These are phyloP conservation scores for Myopa tessellatipennis DNA, from an alignment of 2,888 invertebrate species.

Conservation along the genomic window DNA sequence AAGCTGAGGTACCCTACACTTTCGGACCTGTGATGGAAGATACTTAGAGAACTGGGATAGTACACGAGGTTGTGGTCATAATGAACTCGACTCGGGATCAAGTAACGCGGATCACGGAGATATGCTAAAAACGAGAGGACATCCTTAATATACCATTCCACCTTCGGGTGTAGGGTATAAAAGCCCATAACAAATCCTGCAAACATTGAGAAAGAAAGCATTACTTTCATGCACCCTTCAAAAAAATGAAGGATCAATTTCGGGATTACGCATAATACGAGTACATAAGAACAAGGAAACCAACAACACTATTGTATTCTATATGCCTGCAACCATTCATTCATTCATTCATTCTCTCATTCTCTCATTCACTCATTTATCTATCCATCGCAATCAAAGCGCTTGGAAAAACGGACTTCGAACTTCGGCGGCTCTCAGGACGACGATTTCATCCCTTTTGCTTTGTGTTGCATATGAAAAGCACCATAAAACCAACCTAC, in stretches of 20 bases:
- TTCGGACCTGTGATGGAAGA: too few species aligned
- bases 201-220: constrained; percentile 2
- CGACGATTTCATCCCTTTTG: background rate
- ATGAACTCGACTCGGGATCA: too few species aligned
- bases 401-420: background rate
- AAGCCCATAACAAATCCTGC: background rate
- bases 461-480: background rate
- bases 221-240: constrained; percentile 15
- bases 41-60: too few species aligned
- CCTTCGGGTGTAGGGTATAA: background rate
- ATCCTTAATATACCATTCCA: too few species aligned
- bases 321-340: background rate
- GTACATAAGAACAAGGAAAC: background rate
- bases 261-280: constrained; percentile 16
- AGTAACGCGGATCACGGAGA: too few species aligned
- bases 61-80: too few species aligned
- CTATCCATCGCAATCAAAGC: background rate
- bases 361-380: too few species aligned
- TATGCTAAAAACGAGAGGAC: background rate
- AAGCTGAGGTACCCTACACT: too few species aligned
- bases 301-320: constrained; percentile 16
- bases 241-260: constrained; percentile 30
- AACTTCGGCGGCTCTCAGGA: background rate
- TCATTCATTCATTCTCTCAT: too few species aligned
- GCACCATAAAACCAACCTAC: too few species aligned